These are phyloP conservation scores for Gavia stellata DNA, from an alignment of 2,113 vertebrate species.

Conservation along the genomic window DNA sequence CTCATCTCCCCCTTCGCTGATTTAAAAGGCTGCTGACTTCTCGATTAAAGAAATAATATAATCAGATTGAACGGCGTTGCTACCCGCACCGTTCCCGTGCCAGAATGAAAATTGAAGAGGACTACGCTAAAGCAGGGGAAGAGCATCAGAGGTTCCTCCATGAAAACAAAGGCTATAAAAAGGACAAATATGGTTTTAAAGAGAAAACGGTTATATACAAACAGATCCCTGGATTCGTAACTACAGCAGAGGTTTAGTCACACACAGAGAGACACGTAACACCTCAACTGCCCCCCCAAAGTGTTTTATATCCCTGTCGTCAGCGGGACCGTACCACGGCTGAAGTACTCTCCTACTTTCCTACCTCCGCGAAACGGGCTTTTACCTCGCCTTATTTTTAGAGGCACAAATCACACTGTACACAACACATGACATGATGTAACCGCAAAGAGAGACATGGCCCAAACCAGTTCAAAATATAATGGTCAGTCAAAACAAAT, in stretches of 20 bases:
- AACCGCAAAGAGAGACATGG: conserved; percentile 56
- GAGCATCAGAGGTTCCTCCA: conserved; percentile 12
- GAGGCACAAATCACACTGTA: conserved; percentile 65
- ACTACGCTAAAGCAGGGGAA: neutral
- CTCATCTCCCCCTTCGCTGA: fast-evolving
- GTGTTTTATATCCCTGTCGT: fast-evolving
- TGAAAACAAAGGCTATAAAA: conserved; percentile 66
- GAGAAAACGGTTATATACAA: neutral
- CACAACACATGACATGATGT: conserved; percentile 73
- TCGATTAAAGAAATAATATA: neutral
- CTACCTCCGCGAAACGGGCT: conserved; percentile 8
- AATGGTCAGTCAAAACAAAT: conserved; percentile 51
- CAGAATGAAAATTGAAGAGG: neutral
- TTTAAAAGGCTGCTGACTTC: neutral
- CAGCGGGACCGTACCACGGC: neutral
- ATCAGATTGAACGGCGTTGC: neutral
- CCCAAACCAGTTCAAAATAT: conserved; percentile 48
- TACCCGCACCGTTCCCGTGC: neutral
- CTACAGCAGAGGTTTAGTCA: neutral
- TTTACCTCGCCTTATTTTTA: conserved; percentile 72
- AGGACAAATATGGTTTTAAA: conserved; percentile 22
- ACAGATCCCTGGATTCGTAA: fast-evolving
- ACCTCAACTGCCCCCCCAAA: fast-evolving
- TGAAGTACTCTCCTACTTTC: conserved; percentile 8
- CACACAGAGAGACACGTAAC: neutral